These are phyloP conservation scores for Yponomeuta cagnagella DNA, from an alignment of 2,888 invertebrate species.

Conservation along the genomic window DNA sequence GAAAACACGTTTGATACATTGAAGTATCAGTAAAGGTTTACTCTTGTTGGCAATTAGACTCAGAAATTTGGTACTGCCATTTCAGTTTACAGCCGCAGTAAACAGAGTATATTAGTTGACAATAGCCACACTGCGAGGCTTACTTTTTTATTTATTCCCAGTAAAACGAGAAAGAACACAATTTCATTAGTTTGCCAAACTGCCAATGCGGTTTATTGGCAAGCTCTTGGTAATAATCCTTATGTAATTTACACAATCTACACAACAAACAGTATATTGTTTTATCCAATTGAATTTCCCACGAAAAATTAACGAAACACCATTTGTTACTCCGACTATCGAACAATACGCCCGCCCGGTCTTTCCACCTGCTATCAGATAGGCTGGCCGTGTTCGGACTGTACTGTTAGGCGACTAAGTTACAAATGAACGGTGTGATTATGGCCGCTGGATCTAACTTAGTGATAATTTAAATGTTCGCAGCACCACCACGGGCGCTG, in stretches of 20 bases:
- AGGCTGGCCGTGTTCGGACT: constrained; percentile 34
- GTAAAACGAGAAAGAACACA: too few relatives aligned
- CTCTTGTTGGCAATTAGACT: constrained; percentile 5
- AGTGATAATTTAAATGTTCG: constrained; percentile 73
- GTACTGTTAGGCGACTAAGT: constrained; percentile 65
- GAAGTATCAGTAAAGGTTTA: constrained; percentile 48
- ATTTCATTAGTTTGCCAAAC: too few relatives aligned
- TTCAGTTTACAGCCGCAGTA: too few relatives aligned
- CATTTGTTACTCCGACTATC: constrained; percentile 73
- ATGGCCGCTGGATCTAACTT: constrained; percentile 66
- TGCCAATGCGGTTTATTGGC: too few relatives aligned
- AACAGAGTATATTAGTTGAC: too few relatives aligned
- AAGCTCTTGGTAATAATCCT: too few relatives aligned
- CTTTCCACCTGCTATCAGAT: constrained; percentile 59
- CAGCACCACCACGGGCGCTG: constrained; percentile 45
- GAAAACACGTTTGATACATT: constrained; percentile 61
- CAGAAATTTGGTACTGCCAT: too few relatives aligned
- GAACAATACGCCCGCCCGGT: constrained; percentile 68
- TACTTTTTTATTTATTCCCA: too few relatives aligned
- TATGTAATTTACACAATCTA: too few relatives aligned
- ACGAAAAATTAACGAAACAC: constrained; percentile 64
- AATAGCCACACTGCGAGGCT: too few relatives aligned
- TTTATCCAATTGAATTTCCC: background rate
- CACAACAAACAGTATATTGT: background rate
- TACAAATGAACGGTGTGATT: constrained; percentile 73